phyloP scores from a whole-genome alignment of 2,797 vertebrate genomes.

The Rachycentron canadum region DNA sequence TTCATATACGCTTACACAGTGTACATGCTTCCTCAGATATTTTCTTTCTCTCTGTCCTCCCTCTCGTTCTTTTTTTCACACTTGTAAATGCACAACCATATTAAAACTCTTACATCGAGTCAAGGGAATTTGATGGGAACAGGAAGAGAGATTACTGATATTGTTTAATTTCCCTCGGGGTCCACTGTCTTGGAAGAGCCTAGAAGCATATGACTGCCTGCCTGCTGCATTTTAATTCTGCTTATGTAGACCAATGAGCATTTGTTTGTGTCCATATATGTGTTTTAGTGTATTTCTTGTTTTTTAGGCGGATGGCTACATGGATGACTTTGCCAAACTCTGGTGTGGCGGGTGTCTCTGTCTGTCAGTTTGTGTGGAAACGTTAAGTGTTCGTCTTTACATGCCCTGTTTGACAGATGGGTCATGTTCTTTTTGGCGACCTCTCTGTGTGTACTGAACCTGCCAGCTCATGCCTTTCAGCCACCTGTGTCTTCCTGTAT shows the following conservation, averaged over 20 bases:
- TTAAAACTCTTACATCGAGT: conserved; percentile 73
- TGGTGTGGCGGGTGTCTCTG: conserved; percentile 7
- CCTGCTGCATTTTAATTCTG: conserved; percentile 49
- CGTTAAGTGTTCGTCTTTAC: conserved; percentile 22
- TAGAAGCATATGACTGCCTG: conserved; percentile 65
- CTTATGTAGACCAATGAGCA: conserved; percentile 27
- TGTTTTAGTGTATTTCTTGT: conserved; percentile 28
- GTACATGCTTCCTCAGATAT: conserved; percentile 46
- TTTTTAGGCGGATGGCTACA: conserved; percentile 8
- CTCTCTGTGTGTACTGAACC: conserved; percentile 61
- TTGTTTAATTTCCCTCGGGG: conserved; percentile 81
- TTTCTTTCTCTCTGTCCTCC: conserved; percentile 24
- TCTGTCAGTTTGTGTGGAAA: conserved; percentile 24
- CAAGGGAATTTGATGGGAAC: conserved; percentile 76
- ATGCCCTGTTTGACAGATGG: conserved; percentile 29
- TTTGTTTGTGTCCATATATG: conserved; percentile 38
- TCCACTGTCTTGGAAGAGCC: conserved; percentile 64
- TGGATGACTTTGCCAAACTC: background rate
- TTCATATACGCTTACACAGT: conserved; percentile 53
- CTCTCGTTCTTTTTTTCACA: conserved; percentile 32
- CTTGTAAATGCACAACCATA: conserved; percentile 69
- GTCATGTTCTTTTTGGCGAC: conserved; percentile 32
- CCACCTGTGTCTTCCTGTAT: conserved; percentile 71
- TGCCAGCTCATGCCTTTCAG: conserved; percentile 52
- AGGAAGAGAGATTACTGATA: conserved; percentile 76